Evolutionary conservation across 1,140 invertebrate species (phyloP), one percentile per base, ranked within the genome.

Genomic region (Prorops nasuta): DNA sequence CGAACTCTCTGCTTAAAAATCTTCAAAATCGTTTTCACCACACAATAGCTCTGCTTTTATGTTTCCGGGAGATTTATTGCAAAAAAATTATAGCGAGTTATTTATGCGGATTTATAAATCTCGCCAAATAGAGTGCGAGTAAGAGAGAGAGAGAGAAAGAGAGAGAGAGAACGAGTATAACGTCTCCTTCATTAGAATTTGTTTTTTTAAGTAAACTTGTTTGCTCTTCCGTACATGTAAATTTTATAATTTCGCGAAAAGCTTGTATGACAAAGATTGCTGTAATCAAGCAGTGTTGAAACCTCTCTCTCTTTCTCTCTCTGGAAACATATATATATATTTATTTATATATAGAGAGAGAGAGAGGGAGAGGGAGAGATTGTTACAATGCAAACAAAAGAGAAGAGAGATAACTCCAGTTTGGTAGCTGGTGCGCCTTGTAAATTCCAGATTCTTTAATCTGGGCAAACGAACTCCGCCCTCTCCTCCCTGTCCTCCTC

Each of bases 401-500:
- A n/a, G n/a, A n/a, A n/a, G n/a, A n/a, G n/a, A 16, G 41, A 24
- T 43, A 24, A 38, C 46, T 43, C 24, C 37, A 40, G 45, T 48
- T 56, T 58, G 55, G 60, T 62, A 62, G 58, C 58, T 32, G 51
- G 51, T 47, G 58, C 51, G 10, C 4, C 10, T 4, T 51, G 65
- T 67, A 63, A 62, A 64, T 67, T 64, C 64, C 60, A 44, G 59
- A 64, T 61, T 70, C 56, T 69, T 66, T 70, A 67, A 70, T 68
- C 64, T 66, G 49, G 56, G 64, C 55, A 68, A 67, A 66, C 60
- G 59, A 56, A 54, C 53, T 49, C 56, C 56, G 44, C 51, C 44
- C 41, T 47, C 43, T 44, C 40, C 36, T 35, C 39, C 15, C 19
- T 37, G 15, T 48, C 32, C 32, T 28, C 19, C 24, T 28, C 24